Evolutionary conservation across 2,113 vertebrate species (phyloP), one percentile per base, ranked within the genome.

Genomic region (Argyrosomus japonicus): DNA sequence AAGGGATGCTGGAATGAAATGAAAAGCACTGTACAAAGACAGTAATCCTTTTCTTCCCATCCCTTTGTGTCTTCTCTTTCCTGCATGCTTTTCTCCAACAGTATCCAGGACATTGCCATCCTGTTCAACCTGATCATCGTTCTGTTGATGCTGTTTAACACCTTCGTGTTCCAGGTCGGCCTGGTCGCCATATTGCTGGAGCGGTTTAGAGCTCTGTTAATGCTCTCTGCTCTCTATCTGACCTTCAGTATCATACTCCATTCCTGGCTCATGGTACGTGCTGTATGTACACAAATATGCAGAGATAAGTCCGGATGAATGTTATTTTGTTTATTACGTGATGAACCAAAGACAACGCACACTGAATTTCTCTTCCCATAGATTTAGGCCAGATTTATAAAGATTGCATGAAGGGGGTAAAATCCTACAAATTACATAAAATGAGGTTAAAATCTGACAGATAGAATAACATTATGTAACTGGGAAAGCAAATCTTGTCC

Each of bases 101-200:
- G 97, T 82, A 96, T 97, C 93, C 98, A 99, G 94, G 98, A 99
- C 89, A 96, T 97, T 0, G 90, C 95, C 17, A 82, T 96, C 81
- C 96, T 99, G 84, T 98, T 99, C 89, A 99, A 97, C 21, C 84
- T 97, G 93, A 97, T 99, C 96, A 97, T 99, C 84, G 77, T 99
- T 70, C 97, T 98, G 93, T 93, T 99, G 93, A 98, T 98, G 98
- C 96, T 99, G 91, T 99, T 99, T 91, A 99, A 98, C 95, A 99
- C 98, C 80, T 98, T 97, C 93, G 95, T 99, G 53, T 99, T 99
- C 95, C 97, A 97, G 92, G 96, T 97, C 0, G 98, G 98, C 12
- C 90, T 99, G 86, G 96, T 99, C 32, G 96, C 92, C 40, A 93
- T 99, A 1, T 94, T 99, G 0, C 94, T 98, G 89, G 96, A 96